Percentiles rank a stretch among this genome's conserved stretches.
Evolutionary conservation across 2,888 invertebrate genomes (phyloP).

Genomic region (Chesias legatella): DNA sequence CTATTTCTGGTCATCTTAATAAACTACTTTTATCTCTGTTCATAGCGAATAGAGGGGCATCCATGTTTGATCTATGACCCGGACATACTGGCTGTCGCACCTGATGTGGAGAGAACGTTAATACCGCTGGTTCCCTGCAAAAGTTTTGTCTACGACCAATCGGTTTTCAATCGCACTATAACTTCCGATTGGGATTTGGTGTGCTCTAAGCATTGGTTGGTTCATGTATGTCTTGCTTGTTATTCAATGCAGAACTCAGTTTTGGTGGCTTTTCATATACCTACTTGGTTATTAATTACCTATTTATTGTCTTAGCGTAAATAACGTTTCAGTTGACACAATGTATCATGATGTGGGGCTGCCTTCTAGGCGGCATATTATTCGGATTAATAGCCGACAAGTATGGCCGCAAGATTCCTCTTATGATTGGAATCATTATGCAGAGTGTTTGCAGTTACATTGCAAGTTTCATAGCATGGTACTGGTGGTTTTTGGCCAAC

Average conservation of each 20-base stretch:
- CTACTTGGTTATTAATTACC: too few species aligned
- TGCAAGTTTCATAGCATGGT: conserved; percentile 76
- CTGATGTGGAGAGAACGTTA: conserved; percentile 41
- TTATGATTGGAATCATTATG: conserved; percentile 76
- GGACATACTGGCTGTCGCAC: conserved; percentile 44
- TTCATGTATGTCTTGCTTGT: conserved; percentile 51
- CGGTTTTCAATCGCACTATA: conserved; percentile 81
- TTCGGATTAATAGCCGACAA: conserved; percentile 82
- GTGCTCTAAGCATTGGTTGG: conserved; percentile 78
- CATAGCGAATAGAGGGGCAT: conserved; percentile 54
- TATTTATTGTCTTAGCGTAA: too few species aligned
- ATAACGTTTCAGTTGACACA: conserved; percentile 72
- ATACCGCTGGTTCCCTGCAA: conserved; percentile 59
- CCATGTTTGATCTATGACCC: conserved; percentile 71
- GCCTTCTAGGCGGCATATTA: conserved; percentile 80
- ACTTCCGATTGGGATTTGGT: conserved; percentile 84
- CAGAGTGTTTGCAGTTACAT: conserved; percentile 76
- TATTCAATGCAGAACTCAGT: too few species aligned
- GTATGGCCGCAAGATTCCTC: conserved; percentile 80
- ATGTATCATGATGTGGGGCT: conserved; percentile 82
- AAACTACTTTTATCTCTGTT: conserved; percentile 26
- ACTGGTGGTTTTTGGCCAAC: conserved; percentile 72
- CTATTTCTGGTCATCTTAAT: too few species aligned
- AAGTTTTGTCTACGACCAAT: conserved; percentile 77
- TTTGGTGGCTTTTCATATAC: too few species aligned